Evolutionary conservation across 2,888 invertebrate species (phyloP).

Genomic region (Cecidostiba fungosa): DNA sequence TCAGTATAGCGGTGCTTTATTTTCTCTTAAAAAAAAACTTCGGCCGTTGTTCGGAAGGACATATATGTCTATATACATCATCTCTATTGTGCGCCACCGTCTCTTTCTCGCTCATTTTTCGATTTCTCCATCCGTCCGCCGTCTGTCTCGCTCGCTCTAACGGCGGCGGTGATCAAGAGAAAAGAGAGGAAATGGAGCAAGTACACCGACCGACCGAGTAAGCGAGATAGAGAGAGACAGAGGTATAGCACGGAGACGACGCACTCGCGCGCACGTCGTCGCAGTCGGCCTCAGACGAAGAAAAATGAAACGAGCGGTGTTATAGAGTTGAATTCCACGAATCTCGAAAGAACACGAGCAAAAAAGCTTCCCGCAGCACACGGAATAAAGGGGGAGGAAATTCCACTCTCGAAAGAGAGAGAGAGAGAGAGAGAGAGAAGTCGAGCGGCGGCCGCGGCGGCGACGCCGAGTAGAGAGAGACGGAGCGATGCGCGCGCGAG

Average conservation of each 20-base stretch:
- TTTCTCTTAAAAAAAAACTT: neutral
- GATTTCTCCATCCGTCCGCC: neutral
- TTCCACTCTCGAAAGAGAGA: slow-evolving; percentile 54
- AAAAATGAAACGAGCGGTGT: neutral
- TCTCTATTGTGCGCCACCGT: neutral
- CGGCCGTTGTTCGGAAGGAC: neutral
- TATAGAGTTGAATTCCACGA: slow-evolving; percentile 22
- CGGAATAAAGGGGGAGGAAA: slow-evolving; percentile 51
- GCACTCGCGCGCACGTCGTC: neutral
- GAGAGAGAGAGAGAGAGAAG: too few species aligned
- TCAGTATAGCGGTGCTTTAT: neutral
- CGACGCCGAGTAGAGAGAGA: slow-evolving; percentile 19
- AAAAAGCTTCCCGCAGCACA: neutral
- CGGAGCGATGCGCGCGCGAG: neutral
- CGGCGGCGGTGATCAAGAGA: neutral
- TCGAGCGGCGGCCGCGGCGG: slow-evolving; percentile 40
- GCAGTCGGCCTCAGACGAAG: neutral
- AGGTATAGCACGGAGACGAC: neutral
- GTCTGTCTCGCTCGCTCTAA: slow-evolving; percentile 10
- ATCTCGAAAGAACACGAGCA: slow-evolving; percentile 28
- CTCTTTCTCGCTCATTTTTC: slow-evolving; percentile 4
- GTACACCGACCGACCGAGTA: slow-evolving; percentile 4
- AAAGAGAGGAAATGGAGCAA: slow-evolving; percentile 46
- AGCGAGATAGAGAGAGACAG: neutral
- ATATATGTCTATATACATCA: neutral